Evolutionary conservation across 2,888 invertebrate species (phyloP).

Genomic region (Terebella lapidaria): DNA sequence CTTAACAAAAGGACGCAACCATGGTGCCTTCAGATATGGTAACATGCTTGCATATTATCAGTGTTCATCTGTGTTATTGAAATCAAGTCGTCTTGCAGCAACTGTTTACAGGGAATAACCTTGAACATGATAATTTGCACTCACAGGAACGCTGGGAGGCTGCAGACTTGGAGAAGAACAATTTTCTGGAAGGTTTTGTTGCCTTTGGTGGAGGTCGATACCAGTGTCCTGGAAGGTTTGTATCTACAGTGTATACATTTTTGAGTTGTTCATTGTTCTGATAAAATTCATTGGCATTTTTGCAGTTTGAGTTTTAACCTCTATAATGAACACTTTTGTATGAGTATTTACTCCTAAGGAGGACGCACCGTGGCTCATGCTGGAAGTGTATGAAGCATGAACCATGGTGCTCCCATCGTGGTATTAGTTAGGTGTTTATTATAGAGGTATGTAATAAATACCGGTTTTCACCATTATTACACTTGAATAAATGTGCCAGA

Average conservation of each 20-base stretch:
- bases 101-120: no score
- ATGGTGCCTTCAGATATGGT: no score
- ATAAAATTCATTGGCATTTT: background rate
- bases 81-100: no score
- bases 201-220: slow-evolving; percentile 46
- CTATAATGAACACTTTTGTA: background rate
- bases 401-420: background rate
- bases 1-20: no score
- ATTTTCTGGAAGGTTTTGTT: slow-evolving; percentile 39
- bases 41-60: no score
- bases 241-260: background rate
- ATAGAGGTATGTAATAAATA: slow-evolving; percentile 1
- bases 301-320: background rate
- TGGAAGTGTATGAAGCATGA: background rate
- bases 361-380: no score
- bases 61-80: no score
- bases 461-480: background rate
- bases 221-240: slow-evolving; percentile 46
- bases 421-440: no score
- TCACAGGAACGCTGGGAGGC: slow-evolving; percentile 33
- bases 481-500: background rate
- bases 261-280: background rate
- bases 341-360: no score
- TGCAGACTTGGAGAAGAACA: slow-evolving; percentile 30
- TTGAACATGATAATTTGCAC: no score